Evolutionary conservation across 2,888 invertebrate species (phyloP), one percentile per base, ranked within the genome.

Genomic region (Dendrolimus houi): DNA sequence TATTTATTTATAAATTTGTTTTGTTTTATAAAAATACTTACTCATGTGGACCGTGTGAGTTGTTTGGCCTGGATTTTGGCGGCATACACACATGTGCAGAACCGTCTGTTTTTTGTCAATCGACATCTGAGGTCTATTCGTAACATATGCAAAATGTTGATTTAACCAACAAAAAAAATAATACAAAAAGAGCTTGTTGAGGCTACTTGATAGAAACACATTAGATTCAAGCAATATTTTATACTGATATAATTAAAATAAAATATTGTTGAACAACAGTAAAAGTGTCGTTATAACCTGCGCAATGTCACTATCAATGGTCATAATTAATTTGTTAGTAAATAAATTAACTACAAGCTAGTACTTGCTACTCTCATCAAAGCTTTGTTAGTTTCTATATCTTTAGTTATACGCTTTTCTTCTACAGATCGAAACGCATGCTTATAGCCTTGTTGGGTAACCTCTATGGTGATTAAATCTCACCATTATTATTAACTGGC

Each of bases 401-500:
- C 85, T 80, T 78, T 68, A 76, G 66, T 70, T 73, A 71, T 75
- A 74, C 74, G 76, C 68, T 78, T 75, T 69, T 77, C 71, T 72
- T 82, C 81, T 83, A 82, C 82, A 74, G 70, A 72, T 79, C 64
- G 78, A 77, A 81, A 80, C 80, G 74, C 87, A 88, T 87, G 88
- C 87, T 85, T 80, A 76, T 79, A 80, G 81, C 79, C 83, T 81
- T 82, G 81, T 88, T 87, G 86, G 83, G 86, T 86, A 89, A 88
- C 85, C 78, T 87, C 81, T 84, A 86, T 83, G 85, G 89, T 88
- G 89, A 90, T 90, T 89, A 88, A 84, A 89, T 89, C 88, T 88
- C 89, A 87, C 88, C 89, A 90, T 89, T 88, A 89, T 89, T 89
- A 89, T 88, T 86, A 87, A 88, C 86, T 87, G 87, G 87, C 88